Base-by-base conservation (phyloP, 2,113 vertebrate genomes). In the Eudorcas thomsonii region DNA sequence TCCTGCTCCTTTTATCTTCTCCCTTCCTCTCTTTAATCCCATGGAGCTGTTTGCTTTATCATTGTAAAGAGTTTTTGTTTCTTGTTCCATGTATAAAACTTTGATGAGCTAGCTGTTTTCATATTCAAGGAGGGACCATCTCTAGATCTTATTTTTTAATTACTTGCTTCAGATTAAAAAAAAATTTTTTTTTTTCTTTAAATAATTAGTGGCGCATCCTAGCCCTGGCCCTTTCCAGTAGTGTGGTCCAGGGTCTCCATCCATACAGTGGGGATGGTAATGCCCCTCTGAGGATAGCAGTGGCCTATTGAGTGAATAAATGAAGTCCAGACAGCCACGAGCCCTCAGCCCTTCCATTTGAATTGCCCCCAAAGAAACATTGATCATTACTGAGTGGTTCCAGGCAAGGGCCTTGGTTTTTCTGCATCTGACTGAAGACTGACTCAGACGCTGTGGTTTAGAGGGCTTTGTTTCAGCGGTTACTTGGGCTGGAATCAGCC, bases 391-490 rank as follows among this genome's bases (percentile, higher is more conserved):
- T 60, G 39, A 89, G 52, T 89, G 48, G 55, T 84, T 88, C 36
- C 82, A 25, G 94, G 81, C 55, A 55, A 55, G 62, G 5, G 13
- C 59, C 78, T 87, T 36, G 33, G 10, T n/a, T 81, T 85, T 71
- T 77, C 54, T 88, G 57, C 17, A 62, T 77, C 54, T 57, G n/a
- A 11, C 28, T 88, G 0, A 16, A 85, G 50, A 19, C 21, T 78
- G 97, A 94, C 77, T 97, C 96, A 89, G 88, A 91, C 0, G 1
- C 85, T 95, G 90, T 86, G 90, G 94, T 88, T 90, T 94, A 16
- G 48, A 90, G 93, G 52, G 74, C 89, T 96, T 85, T 78, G 91
- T 97, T 89, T 95, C 84, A 39, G 86, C 0, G 4, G 62, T 95
- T 91, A 17, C 60, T 28, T 23, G 14, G 50, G 64, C 39, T 82